Base-by-base conservation (phyloP, 1,140 invertebrate species). In the Armadillidium nasatum region DNA sequence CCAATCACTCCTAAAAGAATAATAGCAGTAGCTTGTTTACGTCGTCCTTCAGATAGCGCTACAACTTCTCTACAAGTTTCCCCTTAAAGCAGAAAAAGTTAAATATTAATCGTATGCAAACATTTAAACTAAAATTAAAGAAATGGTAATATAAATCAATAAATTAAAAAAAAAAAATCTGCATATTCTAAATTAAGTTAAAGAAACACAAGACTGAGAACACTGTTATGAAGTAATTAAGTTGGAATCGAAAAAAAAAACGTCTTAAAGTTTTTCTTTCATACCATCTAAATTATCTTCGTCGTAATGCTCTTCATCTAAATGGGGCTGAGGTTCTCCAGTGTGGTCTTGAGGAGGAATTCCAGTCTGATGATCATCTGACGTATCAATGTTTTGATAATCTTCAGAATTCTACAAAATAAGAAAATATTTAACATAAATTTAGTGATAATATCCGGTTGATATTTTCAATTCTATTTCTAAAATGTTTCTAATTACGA, bases 1-100 rank as follows among this genome's bases (percentile, higher is more conserved):
- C 97, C 97, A 74, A 99, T 96, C 0, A 99, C 96, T 0, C 96
- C 97, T 22, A 99, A 84, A 54, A 99, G 85, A 0, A 99, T 95
- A 0, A 99, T 95, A 0, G 97, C 95, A 0, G 96, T 99, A 0
- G 95, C 95, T 85, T 99, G 96, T 82, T 97, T 97, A 10, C 96
- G 88, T 78, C 95, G 94, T 46, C 95, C 86, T 86, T 99, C 94
- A 33, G 73, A 71, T 45, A 75, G 72, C 1, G 78, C 78, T 11
- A 79, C 74, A 19, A 79, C 44, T 81, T 72, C 79, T n/a, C 76
- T 76, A 21, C 73, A 74, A 13, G 66, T 79, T 54, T 74, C 72
- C 0, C 71, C 72, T 78, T 44, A n/a, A n/a, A n/a, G n/a, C n/a
- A n/a, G n/a, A n/a, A n/a, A 45, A 75, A 73, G 11, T 44, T 21